Conservation (phyloP, 1,140 invertebrate species). For the Ctenoplectra terminalis region DNA sequence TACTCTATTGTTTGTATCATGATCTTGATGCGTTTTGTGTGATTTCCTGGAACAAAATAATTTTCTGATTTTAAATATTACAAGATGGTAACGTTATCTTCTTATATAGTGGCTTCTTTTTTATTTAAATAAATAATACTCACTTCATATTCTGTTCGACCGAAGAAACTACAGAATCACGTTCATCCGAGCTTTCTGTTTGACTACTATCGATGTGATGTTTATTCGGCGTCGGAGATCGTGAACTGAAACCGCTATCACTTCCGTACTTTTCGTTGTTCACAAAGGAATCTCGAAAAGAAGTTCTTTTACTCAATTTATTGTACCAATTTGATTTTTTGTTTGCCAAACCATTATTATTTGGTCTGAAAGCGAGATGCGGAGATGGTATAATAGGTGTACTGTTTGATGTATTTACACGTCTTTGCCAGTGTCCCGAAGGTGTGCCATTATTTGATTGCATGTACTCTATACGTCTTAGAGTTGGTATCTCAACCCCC, state of each 20-base stretch:
- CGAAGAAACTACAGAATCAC: conserved; percentile 77
- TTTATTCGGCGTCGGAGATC: conserved; percentile 79
- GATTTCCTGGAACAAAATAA: conserved; percentile 63
- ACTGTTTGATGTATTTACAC: conserved; percentile 64
- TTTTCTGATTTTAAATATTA: conserved; percentile 16
- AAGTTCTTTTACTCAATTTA: conserved; percentile 72
- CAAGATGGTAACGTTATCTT: neutral
- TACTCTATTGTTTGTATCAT: conserved; percentile 56
- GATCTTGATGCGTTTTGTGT: conserved; percentile 63
- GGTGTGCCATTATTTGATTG: conserved; percentile 64
- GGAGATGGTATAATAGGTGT: conserved; percentile 63
- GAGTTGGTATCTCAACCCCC: conserved; percentile 73
- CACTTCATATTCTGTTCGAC: conserved; percentile 75
- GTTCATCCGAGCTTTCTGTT: conserved; percentile 80
- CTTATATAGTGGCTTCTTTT: neutral
- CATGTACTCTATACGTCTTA: conserved; percentile 69
- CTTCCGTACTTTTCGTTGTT: conserved; percentile 74
- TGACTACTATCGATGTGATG: conserved; percentile 74
- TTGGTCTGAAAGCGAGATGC: conserved; percentile 71
- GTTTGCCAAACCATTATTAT: conserved; percentile 66
- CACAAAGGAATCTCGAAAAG: conserved; percentile 66
- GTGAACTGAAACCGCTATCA: conserved; percentile 79
- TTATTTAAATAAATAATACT: conserved; percentile 33
- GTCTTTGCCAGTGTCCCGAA: conserved; percentile 70
- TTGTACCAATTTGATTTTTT: conserved; percentile 77